Evolutionary conservation across 2,797 vertebrate species (phyloP), one percentile per base, ranked within the genome.

Genomic region (Dromococcyx pavoninus): DNA sequence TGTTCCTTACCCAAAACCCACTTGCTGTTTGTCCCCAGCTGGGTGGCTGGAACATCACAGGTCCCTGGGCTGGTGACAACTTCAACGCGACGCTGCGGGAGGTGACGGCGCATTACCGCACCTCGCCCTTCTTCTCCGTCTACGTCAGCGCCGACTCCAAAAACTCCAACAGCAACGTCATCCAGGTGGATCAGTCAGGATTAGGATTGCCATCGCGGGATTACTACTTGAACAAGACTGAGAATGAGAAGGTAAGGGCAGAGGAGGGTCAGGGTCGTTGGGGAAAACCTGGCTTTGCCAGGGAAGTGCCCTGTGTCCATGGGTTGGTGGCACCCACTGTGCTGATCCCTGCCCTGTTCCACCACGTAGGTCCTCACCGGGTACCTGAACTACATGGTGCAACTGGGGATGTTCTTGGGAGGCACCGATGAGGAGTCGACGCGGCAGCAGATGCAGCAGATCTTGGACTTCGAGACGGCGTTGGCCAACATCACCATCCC

Each of bases 221-320:
- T 90, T 99, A 99, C 97, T 99, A 99, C 97, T 98, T 99, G 97
- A 99, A 99, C 97, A 99, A 98, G 97, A 99, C 99, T 0, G 98
- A 99, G 92, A 99, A 99, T 5, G 98, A 99, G 97, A 99, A 99
- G 98, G 99, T 99, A 48, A 48, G 46, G 21, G 22, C 19, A 48
- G 21, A 22, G 21, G 22, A 46, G 19, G 48, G 22, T 23, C 46
- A 88, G 48, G 86, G 22, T 6, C 5, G 4, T 12, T 0, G 0
- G 32, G 39, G 76, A 24, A 39, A 13, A 44, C 4, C 8, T n/a
- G 75, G n/a, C 41, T 18, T 73, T 66, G 43, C 30, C 1, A 1
- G 9, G 21, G 57, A 17, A 23, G 17, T 46, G 65, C 39, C 0
- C 0, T 35, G 41, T 27, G 12, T 71, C 41, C 0, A 0, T 35